Evolutionary conservation across 2,113 vertebrate species (phyloP), one percentile per base, ranked within the genome.

Genomic region (Notiomystis cincta): DNA sequence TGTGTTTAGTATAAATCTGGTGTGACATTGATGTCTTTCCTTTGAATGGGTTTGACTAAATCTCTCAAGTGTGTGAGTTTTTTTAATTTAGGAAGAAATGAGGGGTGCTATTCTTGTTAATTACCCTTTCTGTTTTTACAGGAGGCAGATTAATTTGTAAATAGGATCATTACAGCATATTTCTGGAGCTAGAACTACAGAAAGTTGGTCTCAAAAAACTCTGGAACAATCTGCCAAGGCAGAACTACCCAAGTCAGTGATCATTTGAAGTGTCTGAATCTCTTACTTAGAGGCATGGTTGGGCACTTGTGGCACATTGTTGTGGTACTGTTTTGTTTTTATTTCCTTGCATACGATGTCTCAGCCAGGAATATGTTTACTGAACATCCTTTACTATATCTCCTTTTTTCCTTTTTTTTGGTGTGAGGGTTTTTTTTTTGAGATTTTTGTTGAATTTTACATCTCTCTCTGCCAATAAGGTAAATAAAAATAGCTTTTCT

Each of bases 321-420:
- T 11, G 5, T 65, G 27, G 3, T 8, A 44, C 13, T 17, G 4
- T 37, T 45, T 64, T 9, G 22, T 6, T 0, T 3, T 78, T 25
- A 45, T 70, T 60, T 35, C 23, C 35, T 76, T 57, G 23, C 7
- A 22, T 42, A 11, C 11, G 57, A 25, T 6, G 2, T 42, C 11
- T 78, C 11, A 48, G 13, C 8, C 37, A 66, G 11, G 23, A 91
- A 77, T n/a, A 44, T 54, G 10, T 6, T 70, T 50, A 47, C 18
- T 70, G 42, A 38, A 5, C 5, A 90, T 8, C 4, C 8, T 79
- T 71, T 64, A 24, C 27, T 66, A 9, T 12, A 40, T 19, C 3
- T 84, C 21, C 6, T 20, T 21, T 25, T 67, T 33, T 20, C 20
- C 6, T 2, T 21, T 72, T 20, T 21, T 20, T 24, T 24, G 11